Base-by-base conservation (phyloP, 2,113 vertebrate species). In the Garra rufa region DNA sequence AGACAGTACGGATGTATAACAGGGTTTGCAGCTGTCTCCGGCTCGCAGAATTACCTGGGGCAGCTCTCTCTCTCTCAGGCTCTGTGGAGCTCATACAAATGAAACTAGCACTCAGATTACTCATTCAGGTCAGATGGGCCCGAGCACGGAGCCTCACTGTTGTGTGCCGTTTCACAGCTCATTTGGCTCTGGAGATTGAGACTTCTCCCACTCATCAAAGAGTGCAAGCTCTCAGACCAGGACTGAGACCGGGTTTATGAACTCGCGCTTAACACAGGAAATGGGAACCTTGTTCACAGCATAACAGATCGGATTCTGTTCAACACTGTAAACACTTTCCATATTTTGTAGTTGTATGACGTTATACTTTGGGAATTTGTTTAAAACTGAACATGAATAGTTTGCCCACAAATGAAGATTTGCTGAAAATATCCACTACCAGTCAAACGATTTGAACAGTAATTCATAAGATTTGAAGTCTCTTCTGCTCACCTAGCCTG, bases 71-170 rank as follows among this genome's bases (percentile, higher is more conserved):
- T 69, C 67, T 69, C 46, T 76, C 17, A 59, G 55, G 24, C 67
- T 30, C 38, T 71, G 28, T 70, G 55, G 38, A 67, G 86, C 76
- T 82, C 43, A 55, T 80, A 82, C 50, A 85, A 88, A 90, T 79
- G 89, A 88, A 79, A 85, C 73, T 70, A 84, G 85, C 30, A 63
- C 6, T 65, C n/a, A 15, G 71, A 89, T 90, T 88, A 88, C 76
- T 90, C 83, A 87, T 92, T 89, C 85, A 1, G 70, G 59, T 90
- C 82, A 86, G 84, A 83, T 88, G 79, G 89, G 87, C 89, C 87
- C 87, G 85, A 85, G 86, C 28, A 48, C 41, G 21, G 65, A 77
- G 71, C 55, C 83, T 57, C 63, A 24, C n/a, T 3, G 17, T 30
- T 70, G 43, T 57, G 76, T 81, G 76, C 74, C 76, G 89, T 90